These are phyloP conservation scores for Phengaris alcon DNA, from an alignment of 2,888 invertebrate species.

Conservation along the genomic window DNA sequence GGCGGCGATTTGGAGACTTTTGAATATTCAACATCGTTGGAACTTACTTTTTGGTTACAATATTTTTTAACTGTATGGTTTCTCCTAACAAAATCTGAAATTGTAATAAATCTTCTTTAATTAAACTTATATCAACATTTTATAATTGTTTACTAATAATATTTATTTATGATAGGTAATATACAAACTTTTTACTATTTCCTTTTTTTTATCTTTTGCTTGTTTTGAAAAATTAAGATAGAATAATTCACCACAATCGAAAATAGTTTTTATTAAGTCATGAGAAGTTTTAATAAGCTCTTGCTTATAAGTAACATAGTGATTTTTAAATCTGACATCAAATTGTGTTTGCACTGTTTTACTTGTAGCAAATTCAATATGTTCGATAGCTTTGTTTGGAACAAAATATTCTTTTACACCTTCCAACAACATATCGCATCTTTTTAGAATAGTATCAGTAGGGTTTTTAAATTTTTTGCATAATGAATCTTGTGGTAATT, in stretches of 20 bases:
- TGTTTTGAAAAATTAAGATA: not conserved
- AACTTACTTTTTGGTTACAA: constrained; percentile 43
- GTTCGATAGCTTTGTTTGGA: not conserved
- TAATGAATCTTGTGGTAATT: constrained; percentile 33
- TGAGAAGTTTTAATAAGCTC: constrained; percentile 47
- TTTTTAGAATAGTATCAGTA: constrained; percentile 42
- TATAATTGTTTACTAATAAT: not conserved
- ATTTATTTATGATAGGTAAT: not conserved
- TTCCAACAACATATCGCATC: constrained; percentile 39
- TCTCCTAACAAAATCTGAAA: not conserved
- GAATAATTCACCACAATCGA: not conserved
- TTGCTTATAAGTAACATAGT: constrained; percentile 27
- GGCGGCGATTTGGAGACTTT: not conserved
- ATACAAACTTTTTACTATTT: constrained; percentile 15
- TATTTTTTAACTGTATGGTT: not conserved
- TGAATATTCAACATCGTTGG: constrained; percentile 49
- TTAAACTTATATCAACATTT: not conserved
- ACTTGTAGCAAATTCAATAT: not conserved
- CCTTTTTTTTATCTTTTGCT: not conserved
- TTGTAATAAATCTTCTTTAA: not conserved
- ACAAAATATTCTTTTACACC: constrained; percentile 6
- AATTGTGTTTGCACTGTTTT: not conserved
- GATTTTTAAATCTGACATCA: not conserved
- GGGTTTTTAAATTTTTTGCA: constrained; percentile 42
- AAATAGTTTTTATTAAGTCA: constrained; percentile 57